Conservation (phyloP, 1,140 invertebrate genomes). For the Drosophila arawakana region DNA sequence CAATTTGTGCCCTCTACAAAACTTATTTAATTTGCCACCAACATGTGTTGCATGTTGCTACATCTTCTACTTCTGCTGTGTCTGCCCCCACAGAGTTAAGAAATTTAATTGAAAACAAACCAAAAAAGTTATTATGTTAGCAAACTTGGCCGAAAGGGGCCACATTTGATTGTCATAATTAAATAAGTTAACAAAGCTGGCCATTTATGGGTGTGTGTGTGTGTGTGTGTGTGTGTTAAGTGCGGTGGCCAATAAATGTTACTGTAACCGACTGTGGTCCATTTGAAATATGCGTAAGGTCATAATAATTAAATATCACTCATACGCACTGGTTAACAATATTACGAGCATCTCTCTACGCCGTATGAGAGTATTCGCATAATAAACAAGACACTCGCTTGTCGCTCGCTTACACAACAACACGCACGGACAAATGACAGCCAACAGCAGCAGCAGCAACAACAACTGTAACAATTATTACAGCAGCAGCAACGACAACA, state of each 20-base stretch:
- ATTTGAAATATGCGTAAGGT: conserved; percentile 44
- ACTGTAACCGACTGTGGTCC: conserved; percentile 19
- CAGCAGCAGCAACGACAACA: conserved; percentile 33
- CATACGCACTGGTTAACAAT: conserved; percentile 69
- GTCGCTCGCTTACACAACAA: conserved; percentile 59
- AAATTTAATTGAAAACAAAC: conserved; percentile 44
- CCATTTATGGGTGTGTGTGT: conserved; percentile 12
- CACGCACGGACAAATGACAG: conserved; percentile 66
- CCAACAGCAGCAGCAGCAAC: conserved; percentile 22
- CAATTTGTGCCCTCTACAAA: conserved; percentile 37
- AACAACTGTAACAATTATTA: conserved; percentile 21
- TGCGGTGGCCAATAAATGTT: conserved; percentile 38
- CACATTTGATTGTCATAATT: conserved; percentile 54
- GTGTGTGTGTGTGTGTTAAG: too few species aligned
- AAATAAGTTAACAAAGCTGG: conserved; percentile 49
- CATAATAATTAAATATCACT: conserved; percentile 75
- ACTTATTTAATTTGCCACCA: conserved; percentile 44
- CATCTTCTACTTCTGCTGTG: neutral
- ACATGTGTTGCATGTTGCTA: conserved; percentile 29
- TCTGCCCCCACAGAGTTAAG: conserved; percentile 6
- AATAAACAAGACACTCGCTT: conserved; percentile 61
- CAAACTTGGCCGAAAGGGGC: conserved; percentile 21
- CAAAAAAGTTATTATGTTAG: conserved; percentile 39
- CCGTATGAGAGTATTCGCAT: neutral
- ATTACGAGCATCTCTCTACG: conserved; percentile 25